Percentiles rank a stretch among this genome's conserved stretches.
Conservation (phyloP, 2,113 vertebrate genomes). For the Rhinolophus ferrumequinum region DNA sequence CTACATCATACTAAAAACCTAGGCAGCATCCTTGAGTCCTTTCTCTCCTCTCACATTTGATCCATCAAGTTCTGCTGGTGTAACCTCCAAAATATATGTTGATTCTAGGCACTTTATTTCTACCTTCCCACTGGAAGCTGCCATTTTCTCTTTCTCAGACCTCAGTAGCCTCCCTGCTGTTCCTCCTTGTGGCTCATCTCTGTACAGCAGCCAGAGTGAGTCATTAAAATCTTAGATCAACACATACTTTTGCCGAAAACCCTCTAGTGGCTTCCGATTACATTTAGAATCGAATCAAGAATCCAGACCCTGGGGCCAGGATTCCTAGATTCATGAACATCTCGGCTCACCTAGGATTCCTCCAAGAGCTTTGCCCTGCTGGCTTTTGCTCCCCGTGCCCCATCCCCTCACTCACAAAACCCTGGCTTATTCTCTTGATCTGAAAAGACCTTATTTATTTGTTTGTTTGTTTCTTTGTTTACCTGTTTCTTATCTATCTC, state of each 20-base stretch:
- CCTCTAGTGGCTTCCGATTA: neutral
- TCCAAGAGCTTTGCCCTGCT: neutral
- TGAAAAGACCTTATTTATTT: neutral
- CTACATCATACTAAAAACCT: neutral
- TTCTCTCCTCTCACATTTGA: neutral
- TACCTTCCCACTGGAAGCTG: neutral
- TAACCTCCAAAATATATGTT: neutral
- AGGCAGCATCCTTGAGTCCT: neutral
- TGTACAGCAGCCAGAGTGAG: neutral
- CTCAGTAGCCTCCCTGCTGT: neutral
- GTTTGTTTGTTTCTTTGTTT: constrained; percentile 1
- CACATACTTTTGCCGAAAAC: neutral
- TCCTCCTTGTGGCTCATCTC: neutral
- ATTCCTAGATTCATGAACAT: neutral
- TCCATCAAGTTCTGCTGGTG: neutral
- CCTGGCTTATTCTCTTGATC: neutral
- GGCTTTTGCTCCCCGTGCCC: neutral
- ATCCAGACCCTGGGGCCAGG: neutral
- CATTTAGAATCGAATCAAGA: neutral
- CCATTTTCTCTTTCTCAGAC: neutral
- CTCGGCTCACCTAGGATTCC: neutral
- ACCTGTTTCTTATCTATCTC: neutral
- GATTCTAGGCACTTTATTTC: neutral
- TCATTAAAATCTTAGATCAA: neutral
- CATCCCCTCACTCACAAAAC: neutral